phyloP scores from a whole-genome alignment of 2,797 vertebrate genomes.

The Rhinatrema bivittatum region DNA sequence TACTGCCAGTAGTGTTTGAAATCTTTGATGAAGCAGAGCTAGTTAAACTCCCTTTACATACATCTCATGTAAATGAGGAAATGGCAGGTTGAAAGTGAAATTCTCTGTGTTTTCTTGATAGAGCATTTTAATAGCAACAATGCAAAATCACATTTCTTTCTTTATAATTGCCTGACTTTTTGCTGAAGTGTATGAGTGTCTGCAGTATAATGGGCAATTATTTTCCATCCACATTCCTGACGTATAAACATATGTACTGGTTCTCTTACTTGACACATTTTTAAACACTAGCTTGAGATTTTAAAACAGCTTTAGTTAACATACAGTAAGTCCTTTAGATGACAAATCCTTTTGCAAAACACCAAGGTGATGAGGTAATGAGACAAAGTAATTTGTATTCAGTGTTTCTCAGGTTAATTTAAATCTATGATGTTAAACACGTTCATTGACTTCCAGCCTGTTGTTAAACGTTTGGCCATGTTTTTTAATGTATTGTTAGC shows the following conservation, averaged over 20 bases:
- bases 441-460: no score
- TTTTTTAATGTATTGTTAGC: no score
- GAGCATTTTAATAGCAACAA: neutral
- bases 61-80: neutral
- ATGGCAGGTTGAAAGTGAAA: neutral
- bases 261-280: conserved; percentile 22
- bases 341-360: no score
- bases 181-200: neutral
- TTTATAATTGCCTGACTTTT: accelerated
- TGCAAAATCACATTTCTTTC: neutral
- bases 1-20: neutral
- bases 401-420: no score
- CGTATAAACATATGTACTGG: neutral
- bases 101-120: neutral
- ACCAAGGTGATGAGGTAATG: no score
- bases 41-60: neutral
- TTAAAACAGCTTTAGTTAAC: no score
- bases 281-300: conserved; percentile 19
- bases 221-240: conserved; percentile 4
- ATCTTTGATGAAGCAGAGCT: neutral
- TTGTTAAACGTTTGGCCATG: no score
- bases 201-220: accelerated
- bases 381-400: no score
- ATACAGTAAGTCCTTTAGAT: no score
- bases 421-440: no score